Evolutionary conservation across 2,888 invertebrate species (phyloP).

Genomic region (Lagria hirta): DNA sequence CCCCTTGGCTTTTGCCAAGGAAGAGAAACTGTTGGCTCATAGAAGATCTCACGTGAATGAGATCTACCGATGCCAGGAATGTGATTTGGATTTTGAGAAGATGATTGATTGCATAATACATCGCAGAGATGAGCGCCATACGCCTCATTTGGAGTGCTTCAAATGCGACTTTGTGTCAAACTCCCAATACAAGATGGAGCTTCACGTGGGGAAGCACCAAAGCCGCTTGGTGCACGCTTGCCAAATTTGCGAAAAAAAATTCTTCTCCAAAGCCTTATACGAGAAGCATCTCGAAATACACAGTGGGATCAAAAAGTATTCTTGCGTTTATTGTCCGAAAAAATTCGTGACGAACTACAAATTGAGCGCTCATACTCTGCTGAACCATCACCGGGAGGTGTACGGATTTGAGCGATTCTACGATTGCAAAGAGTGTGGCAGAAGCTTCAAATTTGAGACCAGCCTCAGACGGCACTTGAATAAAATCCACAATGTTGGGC

Average conservation of each 20-base stretch:
- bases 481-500: constrained; percentile 44
- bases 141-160: not conserved
- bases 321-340: constrained; percentile 46
- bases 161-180: not conserved
- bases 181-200: constrained; percentile 25
- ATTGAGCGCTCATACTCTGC: constrained; percentile 39
- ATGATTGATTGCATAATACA: constrained; percentile 2
- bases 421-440: constrained; percentile 42
- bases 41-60: not conserved
- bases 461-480: constrained; percentile 45
- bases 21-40: not conserved
- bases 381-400: constrained; percentile 45
- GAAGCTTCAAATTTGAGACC: constrained; percentile 43
- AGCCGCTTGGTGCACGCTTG: constrained; percentile 37
- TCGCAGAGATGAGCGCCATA: constrained; percentile 1
- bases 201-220: constrained; percentile 35
- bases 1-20: not conserved
- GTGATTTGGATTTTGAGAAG: constrained; percentile 41
- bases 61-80: constrained; percentile 48
- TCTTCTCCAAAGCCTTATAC: constrained; percentile 35
- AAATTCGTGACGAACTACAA: constrained; percentile 42
- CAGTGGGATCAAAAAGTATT: constrained; percentile 42
- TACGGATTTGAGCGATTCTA: constrained; percentile 40
- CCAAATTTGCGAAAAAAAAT: constrained; percentile 43
- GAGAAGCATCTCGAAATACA: constrained; percentile 45